phyloP scores from a whole-genome alignment of 2,797 vertebrate species.

The Discoglossus pictus region DNA sequence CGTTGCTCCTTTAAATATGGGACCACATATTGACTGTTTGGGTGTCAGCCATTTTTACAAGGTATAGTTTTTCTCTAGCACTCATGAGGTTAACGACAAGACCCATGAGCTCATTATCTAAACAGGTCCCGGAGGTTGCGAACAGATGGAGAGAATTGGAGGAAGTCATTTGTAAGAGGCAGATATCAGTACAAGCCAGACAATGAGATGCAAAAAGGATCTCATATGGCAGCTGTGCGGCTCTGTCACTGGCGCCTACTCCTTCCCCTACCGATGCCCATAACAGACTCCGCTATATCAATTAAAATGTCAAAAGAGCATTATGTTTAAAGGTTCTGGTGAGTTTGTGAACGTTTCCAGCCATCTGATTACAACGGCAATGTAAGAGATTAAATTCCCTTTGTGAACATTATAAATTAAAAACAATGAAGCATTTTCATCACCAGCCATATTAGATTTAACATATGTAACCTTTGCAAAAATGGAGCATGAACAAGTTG shows the following conservation, averaged over 20 bases:
- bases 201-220: slow-evolving; percentile 14
- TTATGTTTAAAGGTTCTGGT: slow-evolving; percentile 7
- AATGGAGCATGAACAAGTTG: no score
- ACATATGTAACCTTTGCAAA: no score
- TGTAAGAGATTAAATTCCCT: neutral
- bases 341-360: neutral
- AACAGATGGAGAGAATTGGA: slow-evolving; percentile 22
- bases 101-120: slow-evolving; percentile 1
- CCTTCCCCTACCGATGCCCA: slow-evolving; percentile 10
- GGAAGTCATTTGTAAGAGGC: slow-evolving; percentile 30
- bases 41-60: no score
- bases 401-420: no score
- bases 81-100: no score
- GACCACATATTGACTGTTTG: no score
- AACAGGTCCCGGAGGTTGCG: neutral
- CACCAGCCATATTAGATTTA: no score
- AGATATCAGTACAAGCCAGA: slow-evolving; percentile 24
- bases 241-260: slow-evolving; percentile 9
- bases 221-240: slow-evolving; percentile 14
- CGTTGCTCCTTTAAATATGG: no score
- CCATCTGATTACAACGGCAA: neutral
- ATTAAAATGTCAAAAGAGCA: slow-evolving; percentile 25
- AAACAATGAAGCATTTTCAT: no score
- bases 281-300: slow-evolving; percentile 26
- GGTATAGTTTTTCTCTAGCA: no score